These are phyloP conservation scores for Octopus bimaculoides DNA, from an alignment of 1,140 invertebrate genomes.

Conservation along the genomic window DNA sequence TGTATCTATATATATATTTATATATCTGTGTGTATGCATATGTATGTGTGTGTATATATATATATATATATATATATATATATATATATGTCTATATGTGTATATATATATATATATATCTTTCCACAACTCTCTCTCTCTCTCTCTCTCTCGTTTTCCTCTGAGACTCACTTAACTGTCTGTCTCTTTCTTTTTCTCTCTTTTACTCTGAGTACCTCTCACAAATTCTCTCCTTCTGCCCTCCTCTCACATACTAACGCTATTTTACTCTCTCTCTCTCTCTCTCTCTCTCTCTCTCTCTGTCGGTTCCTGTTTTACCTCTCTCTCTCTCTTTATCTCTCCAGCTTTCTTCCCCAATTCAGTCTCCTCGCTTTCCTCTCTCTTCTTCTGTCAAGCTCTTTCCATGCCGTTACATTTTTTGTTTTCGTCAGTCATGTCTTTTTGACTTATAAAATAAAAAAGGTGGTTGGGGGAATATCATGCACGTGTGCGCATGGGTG, in stretches of 20 bases:
- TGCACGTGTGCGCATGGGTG: too few species aligned
- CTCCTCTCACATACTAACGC: neutral
- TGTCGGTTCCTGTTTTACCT: neutral
- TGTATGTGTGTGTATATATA: neutral
- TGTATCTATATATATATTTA: neutral
- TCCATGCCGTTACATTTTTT: too few species aligned
- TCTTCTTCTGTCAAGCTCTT: neutral
- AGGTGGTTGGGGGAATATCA: too few species aligned
- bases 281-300: neutral
- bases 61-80: conserved; percentile 10
- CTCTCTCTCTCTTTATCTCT: neutral
- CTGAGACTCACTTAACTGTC: neutral
- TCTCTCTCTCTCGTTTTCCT: neutral
- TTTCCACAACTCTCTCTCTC: neutral
- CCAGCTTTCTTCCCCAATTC: neutral
- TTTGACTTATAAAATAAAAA: too few species aligned
- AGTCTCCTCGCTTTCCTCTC: neutral
- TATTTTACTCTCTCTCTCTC: neutral
- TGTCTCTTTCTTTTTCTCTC: neutral
- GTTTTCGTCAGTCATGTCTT: too few species aligned
- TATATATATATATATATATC: conserved; percentile 9
- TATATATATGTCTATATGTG: neutral
- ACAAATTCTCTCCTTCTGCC: neutral
- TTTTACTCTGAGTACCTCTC: neutral
- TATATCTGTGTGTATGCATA: neutral